Conservation (phyloP, 2,888 invertebrate species). For the Mythimna loreyi region DNA sequence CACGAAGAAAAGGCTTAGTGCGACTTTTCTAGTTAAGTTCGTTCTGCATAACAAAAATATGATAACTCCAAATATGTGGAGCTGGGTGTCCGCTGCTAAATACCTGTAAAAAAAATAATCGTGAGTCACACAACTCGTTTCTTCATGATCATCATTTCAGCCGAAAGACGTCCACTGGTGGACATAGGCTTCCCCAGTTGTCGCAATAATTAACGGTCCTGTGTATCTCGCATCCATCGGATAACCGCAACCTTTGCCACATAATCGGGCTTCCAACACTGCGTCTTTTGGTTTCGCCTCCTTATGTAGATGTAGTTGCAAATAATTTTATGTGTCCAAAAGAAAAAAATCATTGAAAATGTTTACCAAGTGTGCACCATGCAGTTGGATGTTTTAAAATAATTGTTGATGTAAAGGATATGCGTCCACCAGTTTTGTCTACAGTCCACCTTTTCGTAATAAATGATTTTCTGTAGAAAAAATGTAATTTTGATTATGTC, state of each 20-base stretch:
- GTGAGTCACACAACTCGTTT: background rate
- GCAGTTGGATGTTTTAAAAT: conserved; percentile 55
- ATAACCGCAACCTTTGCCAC: too few species aligned
- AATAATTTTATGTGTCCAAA: too few species aligned
- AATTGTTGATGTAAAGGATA: conserved; percentile 74
- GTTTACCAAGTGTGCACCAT: conserved; percentile 68
- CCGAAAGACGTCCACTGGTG: too few species aligned
- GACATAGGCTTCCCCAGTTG: too few species aligned
- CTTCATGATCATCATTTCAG: too few species aligned
- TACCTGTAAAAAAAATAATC: conserved; percentile 62
- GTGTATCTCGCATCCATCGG: too few species aligned
- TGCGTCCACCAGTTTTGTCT: conserved; percentile 71
- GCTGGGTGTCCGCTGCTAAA: conserved; percentile 72
- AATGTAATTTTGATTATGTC: background rate
- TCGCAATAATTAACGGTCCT: too few species aligned
- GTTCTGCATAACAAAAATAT: conserved; percentile 56
- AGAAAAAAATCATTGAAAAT: background rate
- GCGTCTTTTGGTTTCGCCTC: too few species aligned
- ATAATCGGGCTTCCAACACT: too few species aligned
- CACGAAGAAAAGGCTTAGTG: conserved; percentile 50
- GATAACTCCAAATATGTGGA: conserved; percentile 64
- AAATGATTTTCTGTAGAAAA: background rate
- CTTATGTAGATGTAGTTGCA: too few species aligned
- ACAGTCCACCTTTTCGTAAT: conserved; percentile 63
- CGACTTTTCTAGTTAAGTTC: conserved; percentile 29